phyloP scores from a whole-genome alignment of 1,140 invertebrate genomes.

The Micrasema longulum region DNA sequence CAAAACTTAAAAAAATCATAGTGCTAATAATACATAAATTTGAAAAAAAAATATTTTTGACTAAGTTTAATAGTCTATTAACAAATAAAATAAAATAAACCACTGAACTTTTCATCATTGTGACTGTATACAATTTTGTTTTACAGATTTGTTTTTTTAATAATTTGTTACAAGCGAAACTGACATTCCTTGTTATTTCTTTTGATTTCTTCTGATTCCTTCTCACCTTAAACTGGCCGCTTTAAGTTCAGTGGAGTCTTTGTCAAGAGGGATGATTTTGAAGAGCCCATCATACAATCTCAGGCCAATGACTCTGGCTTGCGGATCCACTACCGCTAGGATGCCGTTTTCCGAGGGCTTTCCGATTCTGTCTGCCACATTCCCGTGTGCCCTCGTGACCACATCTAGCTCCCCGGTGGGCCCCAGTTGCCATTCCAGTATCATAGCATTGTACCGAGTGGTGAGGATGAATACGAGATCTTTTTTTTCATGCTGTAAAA shows the following conservation, averaged over 20 bases:
- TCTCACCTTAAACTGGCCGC: slow-evolving; percentile 94
- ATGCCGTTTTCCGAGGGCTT: slow-evolving; percentile 94
- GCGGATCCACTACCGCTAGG: slow-evolving; percentile 95
- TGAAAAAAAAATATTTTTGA: too few species aligned
- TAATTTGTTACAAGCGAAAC: too few species aligned
- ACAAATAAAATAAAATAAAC: too few species aligned
- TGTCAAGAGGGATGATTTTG: slow-evolving; percentile 95
- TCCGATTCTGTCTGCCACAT: slow-evolving; percentile 91
- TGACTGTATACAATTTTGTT: too few species aligned
- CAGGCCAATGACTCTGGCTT: slow-evolving; percentile 93
- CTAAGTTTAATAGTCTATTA: too few species aligned
- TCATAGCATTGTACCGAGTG: slow-evolving; percentile 95
- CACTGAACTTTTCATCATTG: too few species aligned
- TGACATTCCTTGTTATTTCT: too few species aligned
- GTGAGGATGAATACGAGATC: slow-evolving; percentile 96
- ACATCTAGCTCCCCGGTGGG: slow-evolving; percentile 86
- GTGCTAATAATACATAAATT: too few species aligned
- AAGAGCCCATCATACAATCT: slow-evolving; percentile 96
- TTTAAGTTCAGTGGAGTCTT: slow-evolving; percentile 92
- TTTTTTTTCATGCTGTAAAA: slow-evolving; percentile 88
- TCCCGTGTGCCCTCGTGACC: slow-evolving; percentile 95
- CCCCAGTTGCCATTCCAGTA: slow-evolving; percentile 85
- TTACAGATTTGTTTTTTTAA: too few species aligned
- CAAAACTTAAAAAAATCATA: too few species aligned
- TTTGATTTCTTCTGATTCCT: too few species aligned